phyloP scores from a whole-genome alignment of 2,113 vertebrate species.

The Notarius lentiginosus region DNA sequence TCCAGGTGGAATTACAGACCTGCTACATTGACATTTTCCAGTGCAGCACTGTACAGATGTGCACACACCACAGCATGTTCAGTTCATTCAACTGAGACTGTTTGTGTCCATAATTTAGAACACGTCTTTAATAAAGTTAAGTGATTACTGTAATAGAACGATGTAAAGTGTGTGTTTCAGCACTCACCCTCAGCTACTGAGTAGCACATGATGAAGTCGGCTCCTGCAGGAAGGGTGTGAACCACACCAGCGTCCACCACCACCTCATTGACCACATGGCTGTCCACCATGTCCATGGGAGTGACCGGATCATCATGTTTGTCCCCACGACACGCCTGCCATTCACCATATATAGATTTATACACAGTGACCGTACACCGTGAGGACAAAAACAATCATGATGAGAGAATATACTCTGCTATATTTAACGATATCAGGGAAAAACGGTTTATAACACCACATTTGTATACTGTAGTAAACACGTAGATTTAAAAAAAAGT shows the following conservation, averaged over 20 bases:
- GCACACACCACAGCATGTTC: neutral
- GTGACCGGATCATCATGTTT: slow-evolving; percentile 81
- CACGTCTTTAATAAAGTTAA: neutral
- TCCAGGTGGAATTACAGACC: neutral
- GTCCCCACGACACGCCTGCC: slow-evolving; percentile 87
- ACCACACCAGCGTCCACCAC: slow-evolving; percentile 82
- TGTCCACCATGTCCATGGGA: slow-evolving; percentile 69
- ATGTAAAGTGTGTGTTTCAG: neutral
- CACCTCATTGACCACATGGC: slow-evolving; percentile 61
- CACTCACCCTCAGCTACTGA: slow-evolving; percentile 90
- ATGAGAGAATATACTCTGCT: neutral
- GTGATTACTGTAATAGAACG: neutral
- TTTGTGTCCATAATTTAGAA: neutral
- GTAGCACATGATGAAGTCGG: slow-evolving; percentile 97
- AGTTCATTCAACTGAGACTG: neutral
- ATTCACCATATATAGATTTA: slow-evolving; percentile 1
- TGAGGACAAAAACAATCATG: neutral
- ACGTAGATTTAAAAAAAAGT: neutral
- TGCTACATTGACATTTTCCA: neutral
- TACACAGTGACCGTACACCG: neutral
- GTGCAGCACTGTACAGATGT: neutral
- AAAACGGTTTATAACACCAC: neutral
- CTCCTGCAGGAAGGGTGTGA: slow-evolving; percentile 86
- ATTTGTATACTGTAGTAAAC: neutral
- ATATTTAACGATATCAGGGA: neutral